A percentile compares a stretch with the other conserved stretches of the same genome.
Conservation (phyloP, 1,140 invertebrate species). For the Stegodyphus mimosarum region DNA sequence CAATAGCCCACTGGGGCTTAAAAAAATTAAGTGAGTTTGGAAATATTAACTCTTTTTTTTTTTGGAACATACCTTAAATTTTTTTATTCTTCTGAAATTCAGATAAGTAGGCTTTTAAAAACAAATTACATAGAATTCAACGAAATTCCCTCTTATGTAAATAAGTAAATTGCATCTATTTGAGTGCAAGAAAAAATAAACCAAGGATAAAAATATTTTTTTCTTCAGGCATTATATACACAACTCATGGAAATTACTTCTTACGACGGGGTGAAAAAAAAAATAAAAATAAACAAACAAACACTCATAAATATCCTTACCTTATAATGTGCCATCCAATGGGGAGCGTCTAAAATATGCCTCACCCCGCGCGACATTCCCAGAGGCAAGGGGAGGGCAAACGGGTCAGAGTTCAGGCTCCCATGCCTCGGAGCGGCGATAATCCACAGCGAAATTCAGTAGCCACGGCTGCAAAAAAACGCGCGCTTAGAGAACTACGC, state of each 20-base stretch:
- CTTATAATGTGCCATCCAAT: conserved; percentile 60
- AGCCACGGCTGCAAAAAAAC: neutral
- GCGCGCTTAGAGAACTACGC: neutral
- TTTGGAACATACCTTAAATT: too few relatives aligned
- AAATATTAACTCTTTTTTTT: too few relatives aligned
- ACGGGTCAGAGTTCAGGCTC: conserved; percentile 23
- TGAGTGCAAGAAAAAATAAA: neutral
- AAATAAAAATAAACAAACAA: neutral
- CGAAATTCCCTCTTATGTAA: too few relatives aligned
- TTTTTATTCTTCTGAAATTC: too few relatives aligned
- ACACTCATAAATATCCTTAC: conserved; percentile 10
- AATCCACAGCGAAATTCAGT: conserved; percentile 18
- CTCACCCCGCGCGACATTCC: conserved; percentile 61
- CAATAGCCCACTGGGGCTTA: too few relatives aligned
- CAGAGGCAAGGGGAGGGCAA: conserved; percentile 16
- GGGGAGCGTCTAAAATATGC: conserved; percentile 56
- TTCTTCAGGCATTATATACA: neutral
- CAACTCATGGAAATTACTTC: neutral
- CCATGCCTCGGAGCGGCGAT: conserved; percentile 21
- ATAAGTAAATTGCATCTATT: too few relatives aligned
- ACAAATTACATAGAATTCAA: too few relatives aligned
- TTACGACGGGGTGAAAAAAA: neutral
- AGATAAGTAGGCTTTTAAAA: too few relatives aligned
- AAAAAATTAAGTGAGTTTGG: too few relatives aligned
- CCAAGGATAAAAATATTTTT: neutral